A percentile compares a stretch with the other conserved stretches of the same genome.
Evolutionary conservation across 2,888 invertebrate species (phyloP).

Genomic region (Bugulina stolonifera): DNA sequence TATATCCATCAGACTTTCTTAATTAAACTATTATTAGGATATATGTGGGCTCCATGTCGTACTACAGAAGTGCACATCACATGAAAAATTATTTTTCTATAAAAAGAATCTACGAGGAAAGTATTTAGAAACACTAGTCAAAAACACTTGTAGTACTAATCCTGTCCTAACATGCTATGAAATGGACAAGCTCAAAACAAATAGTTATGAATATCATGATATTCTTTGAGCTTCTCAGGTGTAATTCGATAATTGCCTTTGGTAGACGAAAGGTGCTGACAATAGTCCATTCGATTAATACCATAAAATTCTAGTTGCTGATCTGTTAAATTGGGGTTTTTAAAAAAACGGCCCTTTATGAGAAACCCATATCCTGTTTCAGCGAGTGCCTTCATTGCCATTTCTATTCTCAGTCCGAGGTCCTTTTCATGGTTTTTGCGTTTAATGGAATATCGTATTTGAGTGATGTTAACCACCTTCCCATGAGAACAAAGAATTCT

Average conservation of each 20-base stretch:
- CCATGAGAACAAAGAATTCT: slow-evolving; percentile 16
- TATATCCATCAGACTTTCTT: too few relatives aligned
- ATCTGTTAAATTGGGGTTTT: slow-evolving; percentile 1
- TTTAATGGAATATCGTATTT: slow-evolving; percentile 14
- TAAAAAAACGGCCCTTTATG: slow-evolving; percentile 19
- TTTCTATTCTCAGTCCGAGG: background rate
- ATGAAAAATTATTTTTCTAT: too few relatives aligned
- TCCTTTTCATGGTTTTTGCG: slow-evolving; percentile 22
- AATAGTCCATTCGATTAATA: background rate
- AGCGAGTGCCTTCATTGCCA: slow-evolving; percentile 4
- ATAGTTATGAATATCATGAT: background rate
- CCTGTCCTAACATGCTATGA: too few relatives aligned
- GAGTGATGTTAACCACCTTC: slow-evolving; percentile 6
- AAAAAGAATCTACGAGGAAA: too few relatives aligned
- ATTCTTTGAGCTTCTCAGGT: slow-evolving; percentile 1
- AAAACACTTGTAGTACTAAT: too few relatives aligned
- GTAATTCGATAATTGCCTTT: slow-evolving; percentile 17
- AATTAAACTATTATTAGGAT: too few relatives aligned
- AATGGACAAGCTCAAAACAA: too few relatives aligned
- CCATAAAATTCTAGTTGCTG: slow-evolving; percentile 13
- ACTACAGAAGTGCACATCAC: too few relatives aligned
- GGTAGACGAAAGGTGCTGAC: background rate
- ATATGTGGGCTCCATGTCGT: too few relatives aligned
- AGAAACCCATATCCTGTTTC: slow-evolving; percentile 17
- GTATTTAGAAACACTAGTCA: too few relatives aligned